These are phyloP conservation scores for Psix sp. DNA, from an alignment of 1,140 invertebrate species.

Conservation along the genomic window DNA sequence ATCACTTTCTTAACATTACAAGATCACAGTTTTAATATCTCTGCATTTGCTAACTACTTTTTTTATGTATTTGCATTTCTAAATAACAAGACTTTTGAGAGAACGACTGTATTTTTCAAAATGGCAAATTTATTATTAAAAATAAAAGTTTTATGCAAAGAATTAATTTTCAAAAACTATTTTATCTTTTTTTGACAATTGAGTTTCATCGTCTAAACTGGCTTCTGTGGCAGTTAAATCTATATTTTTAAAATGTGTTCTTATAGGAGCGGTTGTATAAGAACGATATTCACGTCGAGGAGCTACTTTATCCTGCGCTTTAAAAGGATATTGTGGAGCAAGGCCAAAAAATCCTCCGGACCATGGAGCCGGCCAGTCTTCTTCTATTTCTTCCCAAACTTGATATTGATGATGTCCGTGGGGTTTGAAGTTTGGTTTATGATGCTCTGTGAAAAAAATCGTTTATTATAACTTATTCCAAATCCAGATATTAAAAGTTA, in stretches of 20 bases:
- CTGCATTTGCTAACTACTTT: too few relatives aligned
- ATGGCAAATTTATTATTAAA: too few relatives aligned
- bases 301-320: constrained; percentile 33
- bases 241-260: background rate
- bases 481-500: background rate
- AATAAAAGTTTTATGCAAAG: too few relatives aligned
- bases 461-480: background rate
- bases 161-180: constrained; percentile 24
- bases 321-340: constrained; percentile 26
- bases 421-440: constrained; percentile 29
- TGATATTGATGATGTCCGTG: constrained; percentile 25
- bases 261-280: constrained; percentile 21
- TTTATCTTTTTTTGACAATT: constrained; percentile 9
- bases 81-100: too few relatives aligned
- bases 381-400: constrained; percentile 46
- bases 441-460: constrained; percentile 16
- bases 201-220: background rate
- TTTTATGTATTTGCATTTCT: too few relatives aligned
- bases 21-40: too few relatives aligned
- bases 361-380: constrained; percentile 34
- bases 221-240: background rate
- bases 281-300: constrained; percentile 37
- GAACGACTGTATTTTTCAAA: too few relatives aligned
- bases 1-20: too few relatives aligned
- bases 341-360: constrained; percentile 38